Evolutionary conservation across 2,797 vertebrate species (phyloP).

Genomic region (Tympanoctomys barrerae): DNA sequence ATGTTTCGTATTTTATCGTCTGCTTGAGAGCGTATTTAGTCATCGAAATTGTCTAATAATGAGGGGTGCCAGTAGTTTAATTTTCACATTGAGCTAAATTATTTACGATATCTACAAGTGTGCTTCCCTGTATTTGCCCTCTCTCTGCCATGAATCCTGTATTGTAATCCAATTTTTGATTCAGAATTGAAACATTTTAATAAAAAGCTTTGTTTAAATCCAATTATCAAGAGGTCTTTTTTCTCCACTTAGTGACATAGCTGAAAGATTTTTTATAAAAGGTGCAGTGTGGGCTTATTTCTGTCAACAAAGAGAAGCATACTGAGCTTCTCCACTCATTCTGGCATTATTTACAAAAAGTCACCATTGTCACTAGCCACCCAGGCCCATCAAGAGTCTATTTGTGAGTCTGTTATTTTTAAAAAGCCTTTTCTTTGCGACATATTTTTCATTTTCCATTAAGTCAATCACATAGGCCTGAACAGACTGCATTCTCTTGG

Average conservation of each 20-base stretch:
- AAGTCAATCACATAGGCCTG: constrained; percentile 20
- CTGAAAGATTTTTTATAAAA: constrained; percentile 51
- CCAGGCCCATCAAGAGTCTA: constrained; percentile 31
- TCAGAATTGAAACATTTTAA: constrained; percentile 56
- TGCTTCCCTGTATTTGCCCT: constrained; percentile 22
- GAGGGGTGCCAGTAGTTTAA: constrained; percentile 3
- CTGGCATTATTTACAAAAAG: constrained; percentile 27
- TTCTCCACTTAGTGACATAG: constrained; percentile 6
- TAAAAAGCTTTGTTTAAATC: constrained; percentile 57
- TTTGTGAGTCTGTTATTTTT: constrained; percentile 11
- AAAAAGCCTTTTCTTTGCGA: constrained; percentile 16
- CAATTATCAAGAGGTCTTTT: constrained; percentile 18
- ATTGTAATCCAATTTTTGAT: constrained; percentile 40
- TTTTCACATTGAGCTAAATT: constrained; percentile 64
- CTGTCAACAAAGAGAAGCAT: constrained; percentile 10
- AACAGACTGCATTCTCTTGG: neutral
- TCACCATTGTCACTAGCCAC: neutral
- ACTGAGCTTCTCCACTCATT: constrained; percentile 19
- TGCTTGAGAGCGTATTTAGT: constrained; percentile 38
- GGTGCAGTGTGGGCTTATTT: neutral
- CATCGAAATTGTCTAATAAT: constrained; percentile 11
- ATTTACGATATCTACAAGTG: neutral
- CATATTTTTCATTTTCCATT: constrained; percentile 59
- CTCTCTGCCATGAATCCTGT: neutral
- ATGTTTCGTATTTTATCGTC: neutral